Conservation (phyloP, 2,888 invertebrate genomes). For the Autographa pulchrina region DNA sequence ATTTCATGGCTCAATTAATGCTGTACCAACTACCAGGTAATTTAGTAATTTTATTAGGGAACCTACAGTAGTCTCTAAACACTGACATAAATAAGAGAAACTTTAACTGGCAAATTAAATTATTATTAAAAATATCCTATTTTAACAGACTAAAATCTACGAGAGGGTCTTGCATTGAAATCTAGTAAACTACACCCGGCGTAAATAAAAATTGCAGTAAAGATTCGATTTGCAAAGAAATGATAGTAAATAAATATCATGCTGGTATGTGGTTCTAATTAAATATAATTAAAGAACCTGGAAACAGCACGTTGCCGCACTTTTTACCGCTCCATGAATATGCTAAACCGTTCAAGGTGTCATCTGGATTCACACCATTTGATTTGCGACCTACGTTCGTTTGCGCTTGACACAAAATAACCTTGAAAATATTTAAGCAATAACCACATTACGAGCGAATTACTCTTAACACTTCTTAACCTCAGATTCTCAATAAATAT, state of each 20-base stretch:
- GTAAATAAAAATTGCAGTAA: conserved; percentile 16
- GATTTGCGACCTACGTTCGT: conserved; percentile 73
- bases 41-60: background rate
- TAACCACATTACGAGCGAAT: conserved; percentile 15
- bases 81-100: background rate
- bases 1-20: background rate
- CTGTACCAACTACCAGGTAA: too few relatives aligned
- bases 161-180: conserved; percentile 3
- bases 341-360: conserved; percentile 75
- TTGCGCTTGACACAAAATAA: conserved; percentile 77
- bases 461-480: conserved; percentile 14
- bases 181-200: conserved; percentile 26
- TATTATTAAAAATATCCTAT: background rate
- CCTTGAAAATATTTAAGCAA: conserved; percentile 78
- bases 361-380: conserved; percentile 75
- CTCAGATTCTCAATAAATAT: conserved; percentile 12
- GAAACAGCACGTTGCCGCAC: conserved; percentile 45
- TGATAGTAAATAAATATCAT: conserved; percentile 26
- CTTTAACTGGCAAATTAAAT: too few relatives aligned
- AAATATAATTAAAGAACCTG: conserved; percentile 36
- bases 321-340: conserved; percentile 69
- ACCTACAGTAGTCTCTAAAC: background rate
- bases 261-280: conserved; percentile 35
- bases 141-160: background rate
- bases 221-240: conserved; percentile 31